These are phyloP conservation scores for Anaspis maculata DNA, from an alignment of 2,888 invertebrate species.

Conservation along the genomic window DNA sequence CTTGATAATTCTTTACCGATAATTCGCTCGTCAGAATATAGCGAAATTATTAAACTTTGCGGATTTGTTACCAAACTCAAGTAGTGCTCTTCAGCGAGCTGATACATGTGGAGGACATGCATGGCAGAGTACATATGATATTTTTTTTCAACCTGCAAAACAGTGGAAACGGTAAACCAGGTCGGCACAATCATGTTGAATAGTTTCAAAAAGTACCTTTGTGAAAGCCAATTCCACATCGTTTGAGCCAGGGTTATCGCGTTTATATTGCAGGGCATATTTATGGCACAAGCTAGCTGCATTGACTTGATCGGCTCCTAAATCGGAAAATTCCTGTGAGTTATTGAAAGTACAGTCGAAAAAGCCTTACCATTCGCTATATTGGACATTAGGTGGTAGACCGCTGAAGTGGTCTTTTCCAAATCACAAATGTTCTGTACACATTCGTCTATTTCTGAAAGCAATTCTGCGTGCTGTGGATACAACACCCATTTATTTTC, in stretches of 20 bases:
- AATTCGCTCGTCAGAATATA: conserved; percentile 46
- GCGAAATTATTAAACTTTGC: conserved; percentile 38
- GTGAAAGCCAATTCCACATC: conserved; percentile 25
- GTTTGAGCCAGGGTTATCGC: conserved; percentile 15
- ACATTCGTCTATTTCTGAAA: conserved; percentile 38
- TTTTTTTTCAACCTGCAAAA: conserved; percentile 41
- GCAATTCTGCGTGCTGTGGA: conserved; percentile 31
- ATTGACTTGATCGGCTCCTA: conserved; percentile 46
- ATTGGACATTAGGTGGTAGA: conserved; percentile 30
- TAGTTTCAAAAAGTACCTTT: too few relatives aligned
- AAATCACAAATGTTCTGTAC: conserved; percentile 34
- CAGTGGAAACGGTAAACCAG: conserved; percentile 1
- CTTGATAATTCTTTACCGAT: conserved; percentile 20
- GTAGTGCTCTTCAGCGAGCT: conserved; percentile 41
- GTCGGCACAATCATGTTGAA: too few relatives aligned
- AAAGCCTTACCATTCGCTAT: conserved; percentile 29
- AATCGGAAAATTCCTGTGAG: too few relatives aligned
- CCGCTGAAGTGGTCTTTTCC: conserved; percentile 35
- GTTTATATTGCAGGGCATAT: conserved; percentile 39
- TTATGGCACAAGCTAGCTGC: conserved; percentile 44
- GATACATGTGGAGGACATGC: conserved; percentile 43
- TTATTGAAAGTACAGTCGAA: background rate
- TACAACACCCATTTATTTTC: conserved; percentile 31
- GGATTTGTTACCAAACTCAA: conserved; percentile 39
- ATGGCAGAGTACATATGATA: conserved; percentile 42